Base-by-base conservation (phyloP, 2,113 vertebrate genomes). In the Etia nguti region DNA sequence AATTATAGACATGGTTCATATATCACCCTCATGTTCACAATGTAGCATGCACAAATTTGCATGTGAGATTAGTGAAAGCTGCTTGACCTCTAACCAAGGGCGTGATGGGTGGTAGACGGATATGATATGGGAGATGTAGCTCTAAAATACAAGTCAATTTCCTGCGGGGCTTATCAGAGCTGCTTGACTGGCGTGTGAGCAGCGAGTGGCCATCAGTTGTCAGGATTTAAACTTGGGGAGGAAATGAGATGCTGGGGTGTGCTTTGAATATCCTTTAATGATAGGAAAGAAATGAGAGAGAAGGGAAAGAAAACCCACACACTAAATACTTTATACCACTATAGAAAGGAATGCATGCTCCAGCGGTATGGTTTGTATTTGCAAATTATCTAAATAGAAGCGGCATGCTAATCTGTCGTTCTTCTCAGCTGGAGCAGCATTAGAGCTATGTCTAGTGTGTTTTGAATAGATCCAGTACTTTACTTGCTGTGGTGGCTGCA, bases 151-250 rank as follows among this genome's bases (percentile, higher is more conserved):
- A 36, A 95, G 93, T 94, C 94, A 95, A 94, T 94, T 95, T 95
- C 94, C 94, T 91, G 94, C 75, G 55, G 89, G 90, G 91, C 92
- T 95, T 96, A 96, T 95, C 94, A 6, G 82, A 86, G 88, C 88
- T 16, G 87, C 93, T 93, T 95, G 93, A 94, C 87, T 93, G 94
- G 92, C 91, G 57, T 89, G 82, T 48, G 94, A 94, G 93, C 92
- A 89, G 94, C 84, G 86, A 92, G 92, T 91, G 80, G 92, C 82
- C 91, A 20, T 96, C 92, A 93, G 57, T 92, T 94, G 93, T 94
- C 94, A 94, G 94, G 94, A 95, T 95, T 96, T 96, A 95, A 95
- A 94, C 89, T 92, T 93, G 57, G 92, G 85, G 93, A 93, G 94
- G 93, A 95, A 95, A 95, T 95, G 91, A 95, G 93, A 94, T 89